Base-by-base conservation (phyloP, 1,140 invertebrate genomes). In the Dinoponera quadriceps region DNA sequence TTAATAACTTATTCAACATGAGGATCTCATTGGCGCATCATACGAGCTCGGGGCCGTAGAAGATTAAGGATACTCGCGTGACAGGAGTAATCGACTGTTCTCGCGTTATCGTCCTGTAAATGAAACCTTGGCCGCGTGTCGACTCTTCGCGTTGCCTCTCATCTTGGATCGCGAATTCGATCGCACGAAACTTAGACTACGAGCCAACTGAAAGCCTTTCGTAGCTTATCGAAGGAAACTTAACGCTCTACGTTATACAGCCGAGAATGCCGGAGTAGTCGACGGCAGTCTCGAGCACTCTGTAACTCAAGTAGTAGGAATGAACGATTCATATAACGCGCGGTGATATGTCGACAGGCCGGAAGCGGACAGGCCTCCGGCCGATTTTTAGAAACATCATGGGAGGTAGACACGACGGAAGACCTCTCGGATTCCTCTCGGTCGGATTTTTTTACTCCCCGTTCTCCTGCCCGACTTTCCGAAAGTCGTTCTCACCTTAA, bases 211-310 rank as follows among this genome's bases (percentile, higher is more conserved):
- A 44, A 69, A 71, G 54, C 0, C 22, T 55, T 25, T 55, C 59
- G 9, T 7, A 27, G 25, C 55, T 48, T 29, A 68, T 68, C 60
- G 33, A 62, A 84, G 49, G 13, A 74, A 87, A 51, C 75, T 48
- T 20, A 74, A 82, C 16, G 57, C 60, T 18, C 54, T 83, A 81
- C 69, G 55, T 80, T 80, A 63, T 44, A 44, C 38, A 84, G 62
- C 62, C 73, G 60, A 84, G 77, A 72, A 44, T 71, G 59, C 91
- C 91, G 92, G 93, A 94, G 93, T 93, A 72, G 81, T 93, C 93
- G 86, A 94, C 93, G 90, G 89, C 55, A 11, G 49, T 48, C 57
- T 62, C 86, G 68, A 82, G 78, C 60, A 80, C 60, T 60, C 82
- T 77, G 89, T 83, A 89, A 90, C 85, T 44, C 73, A 90, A 44